These are phyloP conservation scores for Thalassoma bifasciatum DNA, from an alignment of 2,113 vertebrate species.

Conservation along the genomic window DNA sequence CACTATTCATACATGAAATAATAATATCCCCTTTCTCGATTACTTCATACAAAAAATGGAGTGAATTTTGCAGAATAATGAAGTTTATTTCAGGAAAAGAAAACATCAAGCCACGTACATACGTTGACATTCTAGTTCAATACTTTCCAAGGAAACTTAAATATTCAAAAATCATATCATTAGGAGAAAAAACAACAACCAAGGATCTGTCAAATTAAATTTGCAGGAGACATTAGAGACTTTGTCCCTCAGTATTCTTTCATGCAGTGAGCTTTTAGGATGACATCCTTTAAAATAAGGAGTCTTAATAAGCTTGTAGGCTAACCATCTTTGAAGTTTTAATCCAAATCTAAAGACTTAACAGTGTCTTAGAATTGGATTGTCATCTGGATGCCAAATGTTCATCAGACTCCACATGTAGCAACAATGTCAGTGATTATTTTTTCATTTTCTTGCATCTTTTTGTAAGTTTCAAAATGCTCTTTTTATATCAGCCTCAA, in stretches of 20 bases:
- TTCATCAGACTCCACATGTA: background rate
- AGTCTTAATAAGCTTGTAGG: background rate
- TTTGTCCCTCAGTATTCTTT: background rate
- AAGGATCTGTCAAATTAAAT: slow-evolving; percentile 24
- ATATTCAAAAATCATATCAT: slow-evolving; percentile 11
- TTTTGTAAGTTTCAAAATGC: background rate
- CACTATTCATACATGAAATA: too few species aligned
- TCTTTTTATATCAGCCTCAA: background rate
- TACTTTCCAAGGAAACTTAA: slow-evolving; percentile 10
- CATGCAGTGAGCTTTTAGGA: background rate
- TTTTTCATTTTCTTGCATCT: background rate
- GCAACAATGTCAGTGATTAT: background rate
- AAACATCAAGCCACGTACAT: background rate
- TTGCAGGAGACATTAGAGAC: background rate
- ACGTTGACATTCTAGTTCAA: background rate
- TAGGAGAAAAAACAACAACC: slow-evolving; percentile 2
- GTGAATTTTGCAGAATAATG: background rate
- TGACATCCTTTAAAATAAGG: background rate
- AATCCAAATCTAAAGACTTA: background rate
- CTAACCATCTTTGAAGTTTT: background rate
- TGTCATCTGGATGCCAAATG: background rate
- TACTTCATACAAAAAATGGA: too few species aligned
- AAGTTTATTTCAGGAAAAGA: slow-evolving; percentile 63
- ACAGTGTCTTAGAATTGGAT: background rate
- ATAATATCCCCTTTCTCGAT: too few species aligned